Percentiles rank a stretch among this genome's conserved stretches.
Conservation (phyloP, 2,113 vertebrate genomes). For the Oncorhynchus gorbuscha region DNA sequence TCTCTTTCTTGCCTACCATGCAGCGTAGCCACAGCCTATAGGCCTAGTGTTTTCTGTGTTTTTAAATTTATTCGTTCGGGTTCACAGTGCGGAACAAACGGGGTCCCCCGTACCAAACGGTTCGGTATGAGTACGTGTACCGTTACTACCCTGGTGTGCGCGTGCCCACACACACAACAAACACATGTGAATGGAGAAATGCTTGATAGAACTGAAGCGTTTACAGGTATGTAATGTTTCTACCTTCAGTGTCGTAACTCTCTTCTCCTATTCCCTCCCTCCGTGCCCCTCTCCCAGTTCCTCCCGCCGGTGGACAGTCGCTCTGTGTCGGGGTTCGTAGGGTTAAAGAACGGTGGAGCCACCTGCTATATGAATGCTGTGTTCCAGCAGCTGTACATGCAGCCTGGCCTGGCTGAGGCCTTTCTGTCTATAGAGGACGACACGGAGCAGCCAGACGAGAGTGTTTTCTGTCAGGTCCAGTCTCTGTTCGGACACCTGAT, state of each 20-base stretch:
- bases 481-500: slow-evolving; percentile 97
- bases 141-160: no score
- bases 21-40: no score
- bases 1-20: no score
- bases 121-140: no score
- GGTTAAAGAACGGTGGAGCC: slow-evolving; percentile 94
- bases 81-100: no score
- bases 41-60: no score
- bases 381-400: slow-evolving; percentile 99
- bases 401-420: slow-evolving; percentile 94
- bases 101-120: no score
- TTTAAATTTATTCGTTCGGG: no score
- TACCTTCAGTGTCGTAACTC: not conserved
- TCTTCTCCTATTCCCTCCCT: not conserved
- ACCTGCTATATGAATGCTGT: slow-evolving; percentile 99
- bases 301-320: slow-evolving; percentile 96
- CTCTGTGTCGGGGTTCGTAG: slow-evolving; percentile 93
- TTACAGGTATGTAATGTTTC: not conserved
- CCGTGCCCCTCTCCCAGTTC: slow-evolving; percentile 70
- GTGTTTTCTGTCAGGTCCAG: slow-evolving; percentile 96
- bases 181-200: not conserved
- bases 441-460: slow-evolving; percentile 95
- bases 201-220: not conserved
- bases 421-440: slow-evolving; percentile 96
- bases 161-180: not conserved